Percentiles rank a stretch among this genome's conserved stretches.
Evolutionary conservation across 2,113 vertebrate genomes (phyloP).

Genomic region (Barnardius zonarius): DNA sequence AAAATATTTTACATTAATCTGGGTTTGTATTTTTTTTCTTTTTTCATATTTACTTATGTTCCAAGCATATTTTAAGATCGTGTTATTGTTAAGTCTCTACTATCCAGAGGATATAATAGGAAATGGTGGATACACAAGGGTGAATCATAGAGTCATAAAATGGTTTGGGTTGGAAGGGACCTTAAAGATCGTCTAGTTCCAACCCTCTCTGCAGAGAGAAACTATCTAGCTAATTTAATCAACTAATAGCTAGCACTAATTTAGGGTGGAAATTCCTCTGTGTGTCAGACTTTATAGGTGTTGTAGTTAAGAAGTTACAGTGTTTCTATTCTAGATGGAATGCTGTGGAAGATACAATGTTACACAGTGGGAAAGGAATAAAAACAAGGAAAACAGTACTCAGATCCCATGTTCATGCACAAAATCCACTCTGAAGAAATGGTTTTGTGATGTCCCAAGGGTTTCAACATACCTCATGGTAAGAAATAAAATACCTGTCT

Average conservation of each 20-base stretch:
- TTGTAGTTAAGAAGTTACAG: background rate
- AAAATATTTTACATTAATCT: background rate
- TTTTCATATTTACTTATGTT: background rate
- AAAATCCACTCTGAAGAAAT: constrained; percentile 11
- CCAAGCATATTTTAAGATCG: background rate
- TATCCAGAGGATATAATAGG: background rate
- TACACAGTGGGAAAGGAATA: constrained; percentile 50
- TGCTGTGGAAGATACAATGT: constrained; percentile 57
- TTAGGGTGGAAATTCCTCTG: background rate
- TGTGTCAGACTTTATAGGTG: background rate
- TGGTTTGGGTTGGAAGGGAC: background rate
- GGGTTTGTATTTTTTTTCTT: background rate
- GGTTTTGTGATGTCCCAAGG: constrained; percentile 29
- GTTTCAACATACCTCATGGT: background rate
- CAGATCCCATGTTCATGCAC: constrained; percentile 41
- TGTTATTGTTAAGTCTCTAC: background rate
- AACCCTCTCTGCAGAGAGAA: background rate
- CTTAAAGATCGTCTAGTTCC: background rate
- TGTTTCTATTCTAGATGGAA: constrained; percentile 32
- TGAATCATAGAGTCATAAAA: background rate
- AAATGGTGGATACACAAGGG: background rate
- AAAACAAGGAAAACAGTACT: constrained; percentile 11
- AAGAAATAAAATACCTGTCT: background rate
- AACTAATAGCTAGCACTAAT: background rate
- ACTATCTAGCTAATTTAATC: background rate